These are phyloP conservation scores for Phymastichus coffea DNA, from an alignment of 1,140 invertebrate genomes.

Conservation along the genomic window DNA sequence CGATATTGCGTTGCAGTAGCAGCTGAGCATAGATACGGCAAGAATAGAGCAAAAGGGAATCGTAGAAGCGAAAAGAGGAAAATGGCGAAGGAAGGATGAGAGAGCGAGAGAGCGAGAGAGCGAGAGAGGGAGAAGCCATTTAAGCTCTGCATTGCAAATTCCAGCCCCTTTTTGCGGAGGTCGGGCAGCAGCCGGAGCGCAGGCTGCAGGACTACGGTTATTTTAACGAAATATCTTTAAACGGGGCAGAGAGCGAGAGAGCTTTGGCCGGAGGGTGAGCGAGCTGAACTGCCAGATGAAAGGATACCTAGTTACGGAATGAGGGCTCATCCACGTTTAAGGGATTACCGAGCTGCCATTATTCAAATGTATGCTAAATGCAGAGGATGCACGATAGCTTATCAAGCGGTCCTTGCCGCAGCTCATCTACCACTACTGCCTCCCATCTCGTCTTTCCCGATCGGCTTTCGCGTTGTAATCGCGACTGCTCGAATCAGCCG, in stretches of 20 bases:
- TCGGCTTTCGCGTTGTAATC: too few relatives aligned
- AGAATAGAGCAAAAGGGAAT: neutral
- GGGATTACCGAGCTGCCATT: conserved; percentile 57
- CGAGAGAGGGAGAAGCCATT: conserved; percentile 39
- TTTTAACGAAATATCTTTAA: conserved; percentile 60
- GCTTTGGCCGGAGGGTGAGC: conserved; percentile 21
- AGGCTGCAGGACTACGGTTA: conserved; percentile 47
- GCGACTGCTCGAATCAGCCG: too few relatives aligned
- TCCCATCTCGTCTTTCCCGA: neutral
- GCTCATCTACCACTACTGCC: conserved; percentile 33
- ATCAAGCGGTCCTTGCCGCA: conserved; percentile 43
- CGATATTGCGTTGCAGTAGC: too few relatives aligned
- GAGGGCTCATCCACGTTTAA: conserved; percentile 52
- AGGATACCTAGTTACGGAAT: conserved; percentile 58
- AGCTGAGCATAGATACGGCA: too few relatives aligned
- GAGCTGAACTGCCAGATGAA: conserved; percentile 51
- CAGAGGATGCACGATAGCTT: conserved; percentile 55
- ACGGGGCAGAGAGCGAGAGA: conserved; percentile 39
- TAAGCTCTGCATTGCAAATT: conserved; percentile 60
- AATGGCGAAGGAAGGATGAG: neutral
- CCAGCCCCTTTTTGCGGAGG: conserved; percentile 51
- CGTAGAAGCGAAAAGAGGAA: neutral
- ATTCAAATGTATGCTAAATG: conserved; percentile 60
- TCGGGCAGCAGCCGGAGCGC: conserved; percentile 32
- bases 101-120: conserved; percentile 4